Evolutionary conservation across 30 jellyfish, hydroid and myxozoan species (phyloP).

Genomic region (Rhopilema esculentum): DNA sequence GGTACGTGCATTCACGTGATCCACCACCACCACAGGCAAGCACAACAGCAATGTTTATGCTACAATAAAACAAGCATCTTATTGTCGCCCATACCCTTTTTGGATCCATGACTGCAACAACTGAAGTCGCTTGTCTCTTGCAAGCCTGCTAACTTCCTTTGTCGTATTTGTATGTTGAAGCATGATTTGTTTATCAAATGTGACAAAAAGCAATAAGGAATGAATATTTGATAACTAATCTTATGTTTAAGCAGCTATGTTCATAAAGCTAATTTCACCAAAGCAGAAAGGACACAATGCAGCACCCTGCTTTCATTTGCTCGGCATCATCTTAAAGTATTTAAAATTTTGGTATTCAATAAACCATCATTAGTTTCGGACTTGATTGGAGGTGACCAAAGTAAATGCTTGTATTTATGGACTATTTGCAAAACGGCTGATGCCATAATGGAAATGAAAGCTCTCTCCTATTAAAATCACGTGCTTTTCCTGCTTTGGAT

Average conservation of each 20-base stretch:
- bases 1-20: conserved; percentile 67
- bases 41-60: background rate
- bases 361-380: no score
- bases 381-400: no score
- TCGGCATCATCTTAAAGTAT: no score
- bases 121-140: background rate
- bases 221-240: background rate
- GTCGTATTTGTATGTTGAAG: background rate
- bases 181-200: background rate
- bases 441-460: no score
- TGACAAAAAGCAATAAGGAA: background rate
- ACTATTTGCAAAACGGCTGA: no score
- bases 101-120: conserved; percentile 3
- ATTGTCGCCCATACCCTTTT: background rate
- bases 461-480: no score
- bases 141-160: background rate
- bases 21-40: conserved; percentile 71
- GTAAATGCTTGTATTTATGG: no score
- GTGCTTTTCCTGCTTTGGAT: no score
- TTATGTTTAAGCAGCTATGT: conserved; percentile 44
- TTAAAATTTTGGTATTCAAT: no score
- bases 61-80: background rate
- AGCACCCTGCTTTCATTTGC: background rate
- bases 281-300: background rate
- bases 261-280: background rate